Percentiles rank a stretch among this genome's conserved stretches.
These are phyloP conservation scores for Varroa destructor DNA, from an alignment of 1,140 invertebrate genomes.

Conservation along the genomic window DNA sequence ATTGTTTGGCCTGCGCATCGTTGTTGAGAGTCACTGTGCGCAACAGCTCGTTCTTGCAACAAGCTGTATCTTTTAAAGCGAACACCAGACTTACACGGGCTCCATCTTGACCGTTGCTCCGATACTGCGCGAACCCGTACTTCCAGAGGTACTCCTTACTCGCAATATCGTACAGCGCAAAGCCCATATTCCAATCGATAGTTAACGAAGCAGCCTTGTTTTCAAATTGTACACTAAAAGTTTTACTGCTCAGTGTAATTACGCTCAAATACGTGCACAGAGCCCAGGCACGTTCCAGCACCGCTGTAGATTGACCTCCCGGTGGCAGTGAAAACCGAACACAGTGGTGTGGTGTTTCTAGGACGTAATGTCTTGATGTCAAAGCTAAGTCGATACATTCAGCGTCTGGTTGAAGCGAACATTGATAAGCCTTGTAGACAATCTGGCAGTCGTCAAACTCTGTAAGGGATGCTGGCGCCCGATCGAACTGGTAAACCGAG, in stretches of 20 bases:
- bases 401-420: conserved; percentile 12
- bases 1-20: conserved; percentile 13
- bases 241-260: conserved; percentile 21
- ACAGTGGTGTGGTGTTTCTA: conserved; percentile 21
- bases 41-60: not conserved
- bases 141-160: conserved; percentile 26
- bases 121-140: conserved; percentile 22
- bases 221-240: conserved; percentile 26
- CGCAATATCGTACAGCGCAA: conserved; percentile 23
- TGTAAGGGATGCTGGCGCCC: not conserved
- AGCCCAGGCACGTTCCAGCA: conserved; percentile 17
- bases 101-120: conserved; percentile 1
- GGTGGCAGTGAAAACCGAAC: conserved; percentile 8
- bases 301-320: not conserved
- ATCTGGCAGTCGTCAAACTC: conserved; percentile 21
- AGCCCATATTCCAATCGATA: conserved; percentile 26
- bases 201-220: conserved; percentile 18
- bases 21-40: not conserved
- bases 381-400: conserved; percentile 19
- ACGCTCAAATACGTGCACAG: conserved; percentile 21
- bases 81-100: conserved; percentile 3
- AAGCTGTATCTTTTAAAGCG: not conserved
- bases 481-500: conserved; percentile 16
- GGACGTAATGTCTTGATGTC: conserved; percentile 15
- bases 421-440: conserved; percentile 27